Conservation (phyloP, 2,113 vertebrate species). For the Oreochromis tanganicae region DNA sequence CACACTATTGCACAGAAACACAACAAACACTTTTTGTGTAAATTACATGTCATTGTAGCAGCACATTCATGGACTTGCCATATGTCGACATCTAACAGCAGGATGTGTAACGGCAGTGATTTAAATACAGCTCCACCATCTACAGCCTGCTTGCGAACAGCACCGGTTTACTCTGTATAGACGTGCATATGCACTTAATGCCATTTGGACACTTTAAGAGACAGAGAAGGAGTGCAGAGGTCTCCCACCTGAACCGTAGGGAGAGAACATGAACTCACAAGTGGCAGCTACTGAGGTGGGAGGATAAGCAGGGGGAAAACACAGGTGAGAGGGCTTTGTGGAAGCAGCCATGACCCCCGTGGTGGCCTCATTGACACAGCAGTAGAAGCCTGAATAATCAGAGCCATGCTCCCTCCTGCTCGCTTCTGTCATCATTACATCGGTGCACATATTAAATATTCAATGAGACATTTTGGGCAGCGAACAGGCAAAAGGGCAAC, state of each 20-base stretch:
- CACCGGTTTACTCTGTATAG: slow-evolving; percentile 40
- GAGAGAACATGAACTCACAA: not conserved
- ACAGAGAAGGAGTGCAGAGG: not conserved
- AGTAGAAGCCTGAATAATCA: slow-evolving; percentile 47
- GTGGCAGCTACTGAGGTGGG: not conserved
- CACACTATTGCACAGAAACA: not conserved
- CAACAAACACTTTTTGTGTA: slow-evolving; percentile 1
- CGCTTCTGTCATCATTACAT: slow-evolving; percentile 48
- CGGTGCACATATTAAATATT: slow-evolving; percentile 49
- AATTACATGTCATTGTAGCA: slow-evolving; percentile 19
- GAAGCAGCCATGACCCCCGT: not conserved
- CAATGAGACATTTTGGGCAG: slow-evolving; percentile 59
- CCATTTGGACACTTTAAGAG: not conserved
- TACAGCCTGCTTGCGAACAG: slow-evolving; percentile 8
- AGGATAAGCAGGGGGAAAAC: not conserved
- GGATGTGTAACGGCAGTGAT: slow-evolving; percentile 28
- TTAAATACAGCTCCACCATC: slow-evolving; percentile 37
- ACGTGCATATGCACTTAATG: slow-evolving; percentile 25
- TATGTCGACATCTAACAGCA: slow-evolving; percentile 41
- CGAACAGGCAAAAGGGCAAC: slow-evolving; percentile 49
- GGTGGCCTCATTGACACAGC: slow-evolving; percentile 38
- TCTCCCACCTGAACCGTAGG: not conserved
- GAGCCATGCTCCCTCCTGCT: slow-evolving; percentile 9
- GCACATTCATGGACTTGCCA: slow-evolving; percentile 39
- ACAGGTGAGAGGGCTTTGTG: slow-evolving; percentile 6